Base-by-base conservation (phyloP, 2,888 invertebrate species). In the Lithophane leautieri region DNA sequence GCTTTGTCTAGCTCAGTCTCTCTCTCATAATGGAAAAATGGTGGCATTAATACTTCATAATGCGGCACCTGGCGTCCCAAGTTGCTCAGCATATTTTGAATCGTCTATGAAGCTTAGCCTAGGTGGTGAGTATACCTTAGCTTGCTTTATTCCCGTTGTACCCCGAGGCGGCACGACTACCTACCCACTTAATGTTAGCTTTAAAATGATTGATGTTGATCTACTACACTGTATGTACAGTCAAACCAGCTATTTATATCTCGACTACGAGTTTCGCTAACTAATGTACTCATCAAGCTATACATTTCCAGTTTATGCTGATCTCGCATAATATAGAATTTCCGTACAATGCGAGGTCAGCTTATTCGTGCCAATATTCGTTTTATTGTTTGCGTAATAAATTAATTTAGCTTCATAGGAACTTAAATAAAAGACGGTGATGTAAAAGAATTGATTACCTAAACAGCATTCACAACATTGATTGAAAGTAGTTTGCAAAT, bases 191-290 rank as follows among this genome's bases (percentile, higher is more conserved):
- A 90, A 92, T 91, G 87, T 89, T 85, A 79, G 88, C 83, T 79
- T 84, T 76, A 71, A 63, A 83, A 87, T 92, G 91, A 92, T 92
- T 90, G 90, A 92, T 90, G 89, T 76, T 79, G 75, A 81, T 76
- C 82, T 85, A 61, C 73, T 50, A 77, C 56, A 78, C 76, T 56
- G 75, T 77, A 73, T 50, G 62, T 76, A 70, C 71, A 60, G 76
- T 60, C 14, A 22, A 52, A 77, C 69, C 16, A 68, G 1, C 34
- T 69, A 25, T 68, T 52, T 60, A 2, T 60, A 34, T 4, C 56
- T 28, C 25, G 56, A 14, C 25, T n/a, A n/a, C n/a, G 12, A 54
- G 4, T 12, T n/a, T 54, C 4, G n/a, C n/a, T n/a, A 11, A n/a
- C n/a, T n/a, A n/a, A n/a, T 54, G 34, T 34, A 6, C 4, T 28